Evolutionary conservation across 2,113 vertebrate species (phyloP).

Genomic region (Ginglymostoma cirratum): DNA sequence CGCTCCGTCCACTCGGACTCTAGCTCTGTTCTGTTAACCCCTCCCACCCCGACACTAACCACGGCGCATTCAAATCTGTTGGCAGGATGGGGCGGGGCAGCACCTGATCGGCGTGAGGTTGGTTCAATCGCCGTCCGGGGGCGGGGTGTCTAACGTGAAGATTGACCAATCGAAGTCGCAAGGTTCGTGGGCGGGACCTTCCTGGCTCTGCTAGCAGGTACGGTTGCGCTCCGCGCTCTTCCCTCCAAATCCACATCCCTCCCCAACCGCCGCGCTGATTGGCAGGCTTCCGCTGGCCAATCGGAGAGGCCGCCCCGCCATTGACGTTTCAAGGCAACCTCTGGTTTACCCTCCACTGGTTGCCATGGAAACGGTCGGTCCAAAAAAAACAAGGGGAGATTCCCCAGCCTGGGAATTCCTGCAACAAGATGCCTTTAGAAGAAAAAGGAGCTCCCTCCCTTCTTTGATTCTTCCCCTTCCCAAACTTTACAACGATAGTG

Average conservation of each 20-base stretch:
- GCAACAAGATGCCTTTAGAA: background rate
- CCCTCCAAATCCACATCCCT: no score
- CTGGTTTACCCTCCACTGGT: conserved; percentile 9
- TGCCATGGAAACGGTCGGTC: background rate
- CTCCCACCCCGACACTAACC: no score
- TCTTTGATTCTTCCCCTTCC: background rate
- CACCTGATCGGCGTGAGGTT: background rate
- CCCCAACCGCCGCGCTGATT: background rate
- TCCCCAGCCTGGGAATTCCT: conserved; percentile 26
- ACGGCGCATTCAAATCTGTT: background rate
- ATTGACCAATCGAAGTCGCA: background rate
- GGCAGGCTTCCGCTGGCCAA: background rate
- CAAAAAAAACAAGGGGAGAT: background rate
- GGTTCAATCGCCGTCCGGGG: background rate
- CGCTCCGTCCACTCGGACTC: background rate
- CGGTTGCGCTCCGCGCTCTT: background rate
- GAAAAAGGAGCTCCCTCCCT: background rate
- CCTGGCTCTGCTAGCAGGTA: background rate
- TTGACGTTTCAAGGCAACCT: background rate
- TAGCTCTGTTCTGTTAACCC: no score
- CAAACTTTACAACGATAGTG: background rate
- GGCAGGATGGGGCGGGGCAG: background rate
- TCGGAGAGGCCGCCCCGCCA: background rate
- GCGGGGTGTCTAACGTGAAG: accelerated
- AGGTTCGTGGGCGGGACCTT: background rate